Base-by-base conservation (phyloP, 2,797 vertebrate genomes). In the Hypotaenidia okinawae region DNA sequence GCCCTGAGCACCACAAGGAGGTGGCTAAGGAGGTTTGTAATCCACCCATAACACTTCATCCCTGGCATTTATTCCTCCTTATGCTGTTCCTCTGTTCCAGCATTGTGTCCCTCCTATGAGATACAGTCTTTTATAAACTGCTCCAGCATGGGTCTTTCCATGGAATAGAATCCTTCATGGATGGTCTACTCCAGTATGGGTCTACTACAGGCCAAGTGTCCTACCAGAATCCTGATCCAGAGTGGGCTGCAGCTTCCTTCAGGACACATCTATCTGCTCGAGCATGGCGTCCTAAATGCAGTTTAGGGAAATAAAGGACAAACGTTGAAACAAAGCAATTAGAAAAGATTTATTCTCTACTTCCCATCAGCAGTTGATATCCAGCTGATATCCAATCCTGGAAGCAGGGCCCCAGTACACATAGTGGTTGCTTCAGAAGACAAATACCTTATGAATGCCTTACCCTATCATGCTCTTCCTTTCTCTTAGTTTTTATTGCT, bases 1-100 rank as follows among this genome's bases (percentile, higher is more conserved):
- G 13, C 5, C 10, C 55, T 35, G 5, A 51, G 30, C 0, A 2
- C 25, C 0, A 2, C 25, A 43, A 10, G 30, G 6, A 13, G 5
- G 49, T 41, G 28, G 8, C 33, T 21, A 77, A 77, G 13, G 11
- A 8, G 9, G 17, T 8, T 30, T 51, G 21, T 2, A 2, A 25
- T 27, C 32, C 27, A 14, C 45, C 57, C 52, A 49, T 33, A 39
- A 49, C 33, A 37, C 10, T 45, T 45, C 1, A 1, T n/a, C 33
- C 49, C 43, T 33, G 19, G 24, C 1, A 1, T 37, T 45, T 68
- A n/a, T 84, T 73, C 28, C 13, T 63, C 17, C 28, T 47, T 28
- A 39, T 57, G 18, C 23, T 83, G 28, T 57, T 64, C 18, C 23
- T 57, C 23, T 57, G 39, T 15, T 64, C 39, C 11, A 64, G 11